Evolutionary conservation across 2,797 vertebrate species (phyloP), one percentile per base, ranked within the genome.

Genomic region (Gymnothorax reevesii): DNA sequence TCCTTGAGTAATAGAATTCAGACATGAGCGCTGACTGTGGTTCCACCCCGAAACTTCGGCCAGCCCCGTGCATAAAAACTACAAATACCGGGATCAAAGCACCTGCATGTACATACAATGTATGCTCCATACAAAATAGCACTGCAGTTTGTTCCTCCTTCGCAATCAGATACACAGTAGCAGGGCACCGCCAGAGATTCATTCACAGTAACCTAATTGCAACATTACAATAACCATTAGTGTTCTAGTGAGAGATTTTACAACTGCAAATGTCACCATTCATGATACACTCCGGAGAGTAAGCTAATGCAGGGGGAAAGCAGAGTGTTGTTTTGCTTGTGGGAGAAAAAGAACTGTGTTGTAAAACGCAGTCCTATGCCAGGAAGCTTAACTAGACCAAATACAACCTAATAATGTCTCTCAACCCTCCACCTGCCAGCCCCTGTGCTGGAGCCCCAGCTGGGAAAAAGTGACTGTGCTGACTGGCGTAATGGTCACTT

Each of bases 331-430:
- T 42, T 75, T 42, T 52, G 13, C 73, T 52, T 75, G 71, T 75
- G 3, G 57, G 8, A 59, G 6, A 77, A 77, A 52, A 77, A 17
- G 52, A 77, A 33, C 27, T 13, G 69, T 49, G 42, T 52, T 77
- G 52, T 49, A 77, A 77, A 49, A 42, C 20, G 73, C 73, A 6
- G 33, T 77, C 52, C 12, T 13, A 10, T 20, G 27, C 71, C 73
- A 77, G 73, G 73, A 77, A 49, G 73, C 3, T 15, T 1, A 77
- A 77, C 7, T 13, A 77, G 84, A 87, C 84, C 79, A 77, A 88
- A 88, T 75, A 42, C 42, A 27, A 13, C 42, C 13, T 15, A 25
- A 71, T 0, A 8, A 6, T n/a, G 22, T 17, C 33, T 20, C 60
- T 20, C 13, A 15, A 15, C 42, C 33, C 42, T 12, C 2, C 60